Conservation (phyloP, 1,140 invertebrate species). For the Macrobrachium rosenbergii region DNA sequence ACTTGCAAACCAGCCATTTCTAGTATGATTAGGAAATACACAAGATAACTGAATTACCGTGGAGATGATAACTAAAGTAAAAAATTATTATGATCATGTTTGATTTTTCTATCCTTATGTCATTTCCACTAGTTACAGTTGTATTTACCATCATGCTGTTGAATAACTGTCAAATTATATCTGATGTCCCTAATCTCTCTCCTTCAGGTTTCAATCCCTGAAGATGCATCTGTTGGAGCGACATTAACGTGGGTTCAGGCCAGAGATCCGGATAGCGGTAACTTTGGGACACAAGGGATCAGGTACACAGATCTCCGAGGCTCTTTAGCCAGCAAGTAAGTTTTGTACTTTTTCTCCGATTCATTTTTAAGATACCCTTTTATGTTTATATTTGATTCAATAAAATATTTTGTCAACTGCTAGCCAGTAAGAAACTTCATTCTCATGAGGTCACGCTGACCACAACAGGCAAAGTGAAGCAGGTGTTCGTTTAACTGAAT, state of each 20-base stretch:
- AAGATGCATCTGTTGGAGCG: constrained; percentile 87
- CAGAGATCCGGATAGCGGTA: constrained; percentile 86
- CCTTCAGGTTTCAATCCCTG: constrained; percentile 71
- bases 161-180: background rate
- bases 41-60: no score
- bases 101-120: no score
- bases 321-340: constrained; percentile 87
- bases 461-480: background rate
- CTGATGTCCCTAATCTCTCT: background rate
- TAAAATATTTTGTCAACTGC: background rate
- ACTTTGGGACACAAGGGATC: constrained; percentile 87
- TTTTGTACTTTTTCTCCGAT: constrained; percentile 60
- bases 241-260: constrained; percentile 87
- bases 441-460: background rate
- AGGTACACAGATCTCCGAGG: constrained; percentile 87
- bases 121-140: no score
- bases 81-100: no score
- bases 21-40: no score
- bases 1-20: no score
- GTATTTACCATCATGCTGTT: no score
- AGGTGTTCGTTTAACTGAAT: no score
- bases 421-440: background rate
- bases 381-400: background rate
- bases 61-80: no score
- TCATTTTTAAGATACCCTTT: no score